These are phyloP conservation scores for Ptychobarbus kaznakovi DNA, from an alignment of 2,797 vertebrate genomes.

Conservation along the genomic window DNA sequence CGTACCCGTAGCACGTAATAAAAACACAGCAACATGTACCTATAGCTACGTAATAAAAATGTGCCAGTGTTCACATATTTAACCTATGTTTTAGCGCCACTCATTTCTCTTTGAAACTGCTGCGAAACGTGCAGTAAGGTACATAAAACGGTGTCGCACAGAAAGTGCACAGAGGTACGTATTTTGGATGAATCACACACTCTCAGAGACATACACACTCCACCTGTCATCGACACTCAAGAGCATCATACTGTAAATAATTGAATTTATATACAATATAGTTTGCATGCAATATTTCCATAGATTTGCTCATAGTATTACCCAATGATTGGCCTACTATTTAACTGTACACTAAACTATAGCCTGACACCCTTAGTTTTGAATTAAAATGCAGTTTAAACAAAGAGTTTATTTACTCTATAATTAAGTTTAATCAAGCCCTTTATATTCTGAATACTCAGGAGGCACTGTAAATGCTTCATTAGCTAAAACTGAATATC, in stretches of 20 bases:
- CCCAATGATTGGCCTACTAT: neutral
- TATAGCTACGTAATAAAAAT: too few species aligned
- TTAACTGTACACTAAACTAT: neutral
- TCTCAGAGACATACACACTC: constrained; percentile 35
- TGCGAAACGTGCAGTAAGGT: too few species aligned
- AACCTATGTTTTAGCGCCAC: too few species aligned
- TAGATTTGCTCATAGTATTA: neutral
- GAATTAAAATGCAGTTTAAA: constrained; percentile 1
- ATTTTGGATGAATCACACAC: constrained; percentile 64
- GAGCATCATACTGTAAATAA: neutral
- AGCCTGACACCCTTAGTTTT: neutral
- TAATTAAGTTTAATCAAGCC: constrained; percentile 17
- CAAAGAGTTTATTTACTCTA: constrained; percentile 27
- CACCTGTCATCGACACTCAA: neutral
- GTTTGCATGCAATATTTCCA: neutral
- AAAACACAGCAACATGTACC: too few species aligned
- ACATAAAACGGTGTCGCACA: too few species aligned
- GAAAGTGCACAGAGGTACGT: too few species aligned
- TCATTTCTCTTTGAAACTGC: too few species aligned
- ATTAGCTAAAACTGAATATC: constrained; percentile 38
- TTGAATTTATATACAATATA: neutral
- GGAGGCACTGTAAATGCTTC: neutral
- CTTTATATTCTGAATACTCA: constrained; percentile 3
- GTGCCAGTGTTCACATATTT: too few species aligned
- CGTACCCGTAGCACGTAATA: too few species aligned